A percentile compares a stretch with the other conserved stretches of the same genome.
Evolutionary conservation across 2,888 invertebrate genomes (phyloP).

Genomic region (Seladonia tumulorum): DNA sequence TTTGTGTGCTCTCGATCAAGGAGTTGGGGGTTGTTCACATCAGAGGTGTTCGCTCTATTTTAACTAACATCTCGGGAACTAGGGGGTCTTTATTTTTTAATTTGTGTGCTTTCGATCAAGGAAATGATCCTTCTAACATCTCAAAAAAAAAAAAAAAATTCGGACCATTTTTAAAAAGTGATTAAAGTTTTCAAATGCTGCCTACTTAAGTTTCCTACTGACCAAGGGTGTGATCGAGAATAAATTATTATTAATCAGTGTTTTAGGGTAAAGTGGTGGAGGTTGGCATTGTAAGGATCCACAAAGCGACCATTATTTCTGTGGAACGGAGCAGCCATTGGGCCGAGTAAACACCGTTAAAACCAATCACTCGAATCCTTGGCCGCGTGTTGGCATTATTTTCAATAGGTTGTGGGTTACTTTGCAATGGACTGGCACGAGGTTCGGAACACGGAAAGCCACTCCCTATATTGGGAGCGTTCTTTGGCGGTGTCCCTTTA

Average conservation of each 20-base stretch:
- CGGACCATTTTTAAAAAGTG: too few species aligned
- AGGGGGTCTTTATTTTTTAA: too few species aligned
- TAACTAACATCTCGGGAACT: too few species aligned
- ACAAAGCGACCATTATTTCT: not conserved
- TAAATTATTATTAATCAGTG: not conserved
- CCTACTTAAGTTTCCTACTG: too few species aligned
- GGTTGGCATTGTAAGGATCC: not conserved
- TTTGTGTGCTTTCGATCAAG: too few species aligned
- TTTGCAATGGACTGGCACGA: not conserved
- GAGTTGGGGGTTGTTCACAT: too few species aligned
- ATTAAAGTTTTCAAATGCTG: too few species aligned
- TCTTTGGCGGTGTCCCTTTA: constrained; percentile 1
- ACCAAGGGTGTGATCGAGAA: too few species aligned
- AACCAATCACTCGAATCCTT: constrained; percentile 5
- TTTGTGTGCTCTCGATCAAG: too few species aligned
- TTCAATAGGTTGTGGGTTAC: not conserved
- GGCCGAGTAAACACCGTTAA: not conserved
- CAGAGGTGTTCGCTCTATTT: too few species aligned
- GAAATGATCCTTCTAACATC: too few species aligned
- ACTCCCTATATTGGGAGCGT: constrained; percentile 15
- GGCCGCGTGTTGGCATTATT: constrained; percentile 16
- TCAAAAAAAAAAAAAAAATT: too few species aligned
- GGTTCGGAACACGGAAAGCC: constrained; percentile 4
- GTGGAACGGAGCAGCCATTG: not conserved
- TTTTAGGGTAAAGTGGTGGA: fast-evolving